Conservation (phyloP, 2,888 invertebrate genomes). For the Epirrhoe tristata region DNA sequence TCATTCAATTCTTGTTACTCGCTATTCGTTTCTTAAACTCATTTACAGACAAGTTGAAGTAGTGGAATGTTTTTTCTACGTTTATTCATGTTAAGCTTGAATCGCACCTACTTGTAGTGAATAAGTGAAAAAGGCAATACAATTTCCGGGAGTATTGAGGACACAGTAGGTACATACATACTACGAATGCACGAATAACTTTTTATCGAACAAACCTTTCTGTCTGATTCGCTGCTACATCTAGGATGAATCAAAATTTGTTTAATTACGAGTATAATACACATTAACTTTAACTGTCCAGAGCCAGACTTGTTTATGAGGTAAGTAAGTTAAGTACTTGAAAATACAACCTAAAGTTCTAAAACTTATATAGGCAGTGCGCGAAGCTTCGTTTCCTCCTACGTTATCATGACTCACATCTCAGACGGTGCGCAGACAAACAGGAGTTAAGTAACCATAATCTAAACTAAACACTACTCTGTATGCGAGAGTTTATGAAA, state of each 20-base stretch:
- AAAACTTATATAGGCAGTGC: conserved; percentile 39
- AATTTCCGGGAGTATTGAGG: conserved; percentile 15
- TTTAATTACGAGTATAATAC: not conserved
- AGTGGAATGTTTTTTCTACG: conserved; percentile 14
- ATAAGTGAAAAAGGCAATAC: conserved; percentile 9
- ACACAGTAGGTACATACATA: not conserved
- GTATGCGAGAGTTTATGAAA: conserved; percentile 22
- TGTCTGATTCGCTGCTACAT: too few species aligned
- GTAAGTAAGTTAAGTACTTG: not conserved
- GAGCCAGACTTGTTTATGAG: not conserved
- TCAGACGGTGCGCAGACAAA: conserved; percentile 72
- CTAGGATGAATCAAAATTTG: not conserved
- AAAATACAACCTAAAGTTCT: conserved; percentile 17
- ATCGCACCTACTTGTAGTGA: conserved; percentile 1
- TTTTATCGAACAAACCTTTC: too few species aligned
- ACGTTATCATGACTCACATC: conserved; percentile 69
- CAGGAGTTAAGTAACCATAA: conserved; percentile 46
- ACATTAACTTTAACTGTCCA: not conserved
- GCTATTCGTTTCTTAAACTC: conserved; percentile 32
- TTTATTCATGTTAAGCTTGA: conserved; percentile 15
- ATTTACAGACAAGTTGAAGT: conserved; percentile 26
- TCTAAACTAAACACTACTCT: conserved; percentile 36
- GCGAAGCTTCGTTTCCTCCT: conserved; percentile 56
- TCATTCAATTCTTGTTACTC: conserved; percentile 42
- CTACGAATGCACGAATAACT: conserved; percentile 3